These are phyloP conservation scores for Hoplostethus mediterraneus DNA, from an alignment of 2,797 vertebrate genomes.

Conservation along the genomic window DNA sequence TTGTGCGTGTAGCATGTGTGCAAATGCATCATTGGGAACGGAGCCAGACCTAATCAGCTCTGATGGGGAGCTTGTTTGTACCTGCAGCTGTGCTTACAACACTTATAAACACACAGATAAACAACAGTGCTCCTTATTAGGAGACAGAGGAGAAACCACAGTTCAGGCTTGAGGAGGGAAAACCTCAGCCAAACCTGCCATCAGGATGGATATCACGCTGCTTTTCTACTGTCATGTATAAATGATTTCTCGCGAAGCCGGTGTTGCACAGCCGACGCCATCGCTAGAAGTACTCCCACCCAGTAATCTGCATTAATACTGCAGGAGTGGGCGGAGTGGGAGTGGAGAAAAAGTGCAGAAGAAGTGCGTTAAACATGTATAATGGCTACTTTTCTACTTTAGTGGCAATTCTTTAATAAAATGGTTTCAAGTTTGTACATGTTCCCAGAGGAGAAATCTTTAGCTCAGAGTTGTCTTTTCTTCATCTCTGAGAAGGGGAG, in stretches of 20 bases:
- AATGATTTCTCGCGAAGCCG: conserved; percentile 38
- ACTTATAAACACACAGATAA: conserved; percentile 27
- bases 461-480: not conserved
- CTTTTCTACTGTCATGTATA: conserved; percentile 21
- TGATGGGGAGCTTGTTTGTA: conserved; percentile 62
- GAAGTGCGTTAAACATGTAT: no score
- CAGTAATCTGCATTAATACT: conserved; percentile 19
- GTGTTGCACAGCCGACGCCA: conserved; percentile 29
- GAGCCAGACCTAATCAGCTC: conserved; percentile 50
- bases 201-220: no score
- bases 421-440: not conserved
- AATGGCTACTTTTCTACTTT: not conserved
- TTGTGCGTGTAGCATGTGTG: conserved; percentile 33
- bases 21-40: conserved; percentile 39
- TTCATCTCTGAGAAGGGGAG: no score
- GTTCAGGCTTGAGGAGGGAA: not conserved
- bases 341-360: conserved; percentile 16
- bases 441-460: not conserved
- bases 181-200: conserved; percentile 14
- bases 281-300: conserved; percentile 36
- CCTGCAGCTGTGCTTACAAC: conserved; percentile 62
- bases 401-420: conserved; percentile 26
- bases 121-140: conserved; percentile 35
- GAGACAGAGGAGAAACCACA: conserved; percentile 24
- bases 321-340: conserved; percentile 13